Base-by-base conservation (phyloP, 2,113 vertebrate species). In the Dromas ardeola region DNA sequence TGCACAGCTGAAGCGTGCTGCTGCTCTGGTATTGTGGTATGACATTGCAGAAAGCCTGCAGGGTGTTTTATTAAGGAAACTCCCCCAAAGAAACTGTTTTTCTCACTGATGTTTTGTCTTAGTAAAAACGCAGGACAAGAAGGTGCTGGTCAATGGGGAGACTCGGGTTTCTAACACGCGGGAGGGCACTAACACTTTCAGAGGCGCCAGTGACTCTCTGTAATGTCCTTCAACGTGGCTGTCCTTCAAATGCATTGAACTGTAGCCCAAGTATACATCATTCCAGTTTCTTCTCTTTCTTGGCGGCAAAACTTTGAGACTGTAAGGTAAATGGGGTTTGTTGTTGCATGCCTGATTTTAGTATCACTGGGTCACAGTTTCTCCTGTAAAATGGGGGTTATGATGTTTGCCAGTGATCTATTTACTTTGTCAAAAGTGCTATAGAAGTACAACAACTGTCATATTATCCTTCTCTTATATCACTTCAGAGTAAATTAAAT, bases 401-500 rank as follows among this genome's bases (percentile, higher is more conserved):
- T 50, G 71, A 58, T 73, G 80, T 81, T 85, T 77, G 67, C 16
- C 42, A 55, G 78, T n/a, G 74, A 85, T 9, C 26, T 19, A 66
- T 88, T 95, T 15, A 17, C 66, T 85, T 81, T 85, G 85, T 73
- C 71, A 80, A 27, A 82, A 86, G 40, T 11, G 9, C 53, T 88
- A 20, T 1, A 26, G n/a, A 74, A 86, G 34, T 69, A 80, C 86
- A 93, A 91, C 89, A 90, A 29, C 62, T 53, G 5, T 22, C 18
- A 17, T 59, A 23, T 94, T 76, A 47, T 15, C 91, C 73, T 58
- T 66, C 86, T 66, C 55, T 86, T 62, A 13, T 13, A 81, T 87
- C 83, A 23, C 63, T 66, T 74, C 38, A 10, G 22, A 80, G 85
- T 40, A 90, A 93, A 95, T 96, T 76, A 82, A 91, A 95, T 77